Evolutionary conservation across 2,797 vertebrate species (phyloP), one percentile per base, ranked within the genome.

Genomic region (Petrocephalus sullivani): DNA sequence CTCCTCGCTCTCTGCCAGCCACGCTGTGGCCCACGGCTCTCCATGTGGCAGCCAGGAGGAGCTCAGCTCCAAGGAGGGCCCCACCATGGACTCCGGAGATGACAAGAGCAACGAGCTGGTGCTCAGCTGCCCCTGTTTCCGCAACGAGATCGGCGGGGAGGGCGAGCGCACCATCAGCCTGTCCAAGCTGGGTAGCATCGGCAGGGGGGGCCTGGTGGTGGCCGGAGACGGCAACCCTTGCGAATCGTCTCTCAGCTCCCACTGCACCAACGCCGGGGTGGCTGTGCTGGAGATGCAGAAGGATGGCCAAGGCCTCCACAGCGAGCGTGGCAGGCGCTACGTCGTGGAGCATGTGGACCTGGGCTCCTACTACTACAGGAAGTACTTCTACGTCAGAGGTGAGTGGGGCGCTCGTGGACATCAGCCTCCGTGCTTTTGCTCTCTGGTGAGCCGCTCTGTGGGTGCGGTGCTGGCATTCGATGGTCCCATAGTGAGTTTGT

Each of bases 11-110:
- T 98, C 98, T 2, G 97, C 97, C 92, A 98, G 97, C 89, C 95
- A 96, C 90, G 96, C 95, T 89, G 92, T 95, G 90, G 92, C 95
- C 89, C 98, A 98, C 92, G 98, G 97, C 95, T 99, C 98, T 89
- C 98, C 98, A 0, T 96, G 97, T 91, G 97, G 98, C 89, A 99
- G 98, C 93, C 98, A 97, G 12, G 98, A 99, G 92, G 98, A 99
- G 90, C 95, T 99, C 91, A 97, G 94, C 91, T 96, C 95, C n/a
- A 96, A 97, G 92, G 97, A 98, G 90, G 97, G 95, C 92, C 97
- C 97, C 19, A 90, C 96, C 89, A 94, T 97, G 93, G 98, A 99
- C 92, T 93, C 95, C 60, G 95, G 95, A 1, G 97, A 98, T 0
- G 97, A 98, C 90, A 98, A 97, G 93, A 97, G 97, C 96, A 98